phyloP scores from a whole-genome alignment of 2,888 invertebrate species.

The Eristalis pertinax region DNA sequence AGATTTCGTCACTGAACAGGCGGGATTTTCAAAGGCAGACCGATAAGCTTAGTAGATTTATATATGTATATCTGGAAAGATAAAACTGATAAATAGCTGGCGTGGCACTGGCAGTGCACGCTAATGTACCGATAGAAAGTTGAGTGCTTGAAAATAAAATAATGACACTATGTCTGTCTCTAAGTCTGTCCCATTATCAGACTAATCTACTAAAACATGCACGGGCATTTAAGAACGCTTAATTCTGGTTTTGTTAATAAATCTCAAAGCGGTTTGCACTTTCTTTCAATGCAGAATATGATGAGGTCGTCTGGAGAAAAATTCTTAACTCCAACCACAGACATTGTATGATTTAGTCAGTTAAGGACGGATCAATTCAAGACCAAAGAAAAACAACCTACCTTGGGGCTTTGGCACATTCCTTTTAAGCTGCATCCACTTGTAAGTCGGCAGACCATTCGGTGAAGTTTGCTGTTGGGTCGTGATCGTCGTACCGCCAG shows the following conservation, averaged over 20 bases:
- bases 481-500: conserved; percentile 78
- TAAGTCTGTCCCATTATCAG: too few relatives aligned
- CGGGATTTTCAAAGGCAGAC: neutral
- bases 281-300: too few relatives aligned
- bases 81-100: neutral
- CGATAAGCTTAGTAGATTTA: neutral
- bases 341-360: too few relatives aligned
- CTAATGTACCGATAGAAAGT: neutral
- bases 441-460: conserved; percentile 90
- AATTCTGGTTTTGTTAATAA: too few relatives aligned
- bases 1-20: neutral
- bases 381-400: conserved; percentile 81
- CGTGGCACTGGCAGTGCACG: neutral
- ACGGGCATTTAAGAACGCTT: too few relatives aligned
- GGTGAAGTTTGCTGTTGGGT: conserved; percentile 79
- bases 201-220: too few relatives aligned
- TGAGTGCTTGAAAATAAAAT: neutral
- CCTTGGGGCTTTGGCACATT: conserved; percentile 97
- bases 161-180: too few relatives aligned
- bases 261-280: too few relatives aligned
- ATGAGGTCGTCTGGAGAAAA: too few relatives aligned
- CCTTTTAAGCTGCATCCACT: conserved; percentile 99
- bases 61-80: neutral
- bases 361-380: too few relatives aligned
- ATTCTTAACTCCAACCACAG: too few relatives aligned